Evolutionary conservation across 2,113 vertebrate genomes (phyloP), one percentile per base, ranked within the genome.

Genomic region (Regulus satrapa): DNA sequence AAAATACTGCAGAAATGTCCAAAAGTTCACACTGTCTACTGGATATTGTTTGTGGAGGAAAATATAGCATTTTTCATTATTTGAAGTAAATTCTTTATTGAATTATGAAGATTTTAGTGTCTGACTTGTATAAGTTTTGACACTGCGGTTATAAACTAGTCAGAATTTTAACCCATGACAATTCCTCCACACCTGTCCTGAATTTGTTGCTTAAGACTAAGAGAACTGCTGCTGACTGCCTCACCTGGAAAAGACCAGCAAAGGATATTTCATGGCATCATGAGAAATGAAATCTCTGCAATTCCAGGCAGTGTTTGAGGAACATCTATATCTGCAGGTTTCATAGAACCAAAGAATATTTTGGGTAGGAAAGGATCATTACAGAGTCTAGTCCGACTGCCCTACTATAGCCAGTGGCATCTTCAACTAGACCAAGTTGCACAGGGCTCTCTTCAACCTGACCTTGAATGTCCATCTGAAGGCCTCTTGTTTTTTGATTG

Each of bases 381-480:
- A 51, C 10, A 38, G 16, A 18, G 38, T 52, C 36, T 43, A 29
- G 17, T 68, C 31, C 56, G 62, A 36, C 3, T 1, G 1, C 26
- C 2, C 10, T 54, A 17, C 32, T 73, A 20, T 17, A 7, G 25
- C 4, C 19, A 71, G 38, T 28, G 4, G 28, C 66, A 51, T 29
- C 59, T 94, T 74, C 64, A 58, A 24, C n/a, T n/a, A 36, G 25
- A 82, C n/a, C 25, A 41, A 11, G 5, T 34, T 78, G 34, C 29
- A 58, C 18, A 74, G 41, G 4, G 6, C 16, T 23, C 21, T 0
- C 0, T 72, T 71, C 67, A 88, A 9, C 16, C 31, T 94, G 40
- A 34, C 16, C 20, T 56, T 69, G 36, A 74, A 52, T 45, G 34
- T 54, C 38, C 46, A 36, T 55, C 26, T 64, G 66, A 82, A 62